These are phyloP conservation scores for Phrynocephalus guinanensis DNA, from an alignment of 2,797 vertebrate species.

Conservation along the genomic window DNA sequence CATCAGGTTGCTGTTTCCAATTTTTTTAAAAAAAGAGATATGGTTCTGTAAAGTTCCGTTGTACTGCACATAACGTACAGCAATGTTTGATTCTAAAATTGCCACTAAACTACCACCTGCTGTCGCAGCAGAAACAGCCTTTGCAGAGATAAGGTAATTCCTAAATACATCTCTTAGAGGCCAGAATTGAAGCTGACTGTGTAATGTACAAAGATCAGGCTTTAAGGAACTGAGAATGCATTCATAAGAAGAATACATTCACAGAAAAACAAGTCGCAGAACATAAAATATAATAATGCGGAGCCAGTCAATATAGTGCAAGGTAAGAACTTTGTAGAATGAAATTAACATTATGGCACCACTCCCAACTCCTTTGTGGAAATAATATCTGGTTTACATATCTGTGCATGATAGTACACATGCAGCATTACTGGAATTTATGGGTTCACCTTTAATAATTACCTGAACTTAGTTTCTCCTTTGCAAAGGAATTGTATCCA, in stretches of 20 bases:
- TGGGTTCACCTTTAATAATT: too few relatives aligned
- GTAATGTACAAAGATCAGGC: slow-evolving; percentile 24
- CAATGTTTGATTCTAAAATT: slow-evolving; percentile 55
- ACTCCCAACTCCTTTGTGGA: neutral
- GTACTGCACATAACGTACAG: slow-evolving; percentile 40
- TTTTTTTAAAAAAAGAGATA: slow-evolving; percentile 8
- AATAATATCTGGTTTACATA: neutral
- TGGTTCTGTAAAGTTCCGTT: slow-evolving; percentile 36
- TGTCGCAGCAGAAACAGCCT: slow-evolving; percentile 52
- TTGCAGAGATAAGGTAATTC: slow-evolving; percentile 37
- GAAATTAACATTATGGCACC: neutral
- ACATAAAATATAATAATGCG: slow-evolving; percentile 43
- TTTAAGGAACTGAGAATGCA: neutral
- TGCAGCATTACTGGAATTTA: too few relatives aligned
- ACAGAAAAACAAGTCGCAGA: slow-evolving; percentile 13
- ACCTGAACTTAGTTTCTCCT: too few relatives aligned
- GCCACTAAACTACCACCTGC: slow-evolving; percentile 40
- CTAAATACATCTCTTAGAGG: slow-evolving; percentile 48
- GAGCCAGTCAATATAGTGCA: neutral
- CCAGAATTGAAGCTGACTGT: slow-evolving; percentile 36
- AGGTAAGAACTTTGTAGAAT: slow-evolving; percentile 11
- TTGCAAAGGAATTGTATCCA: too few relatives aligned
- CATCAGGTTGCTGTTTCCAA: neutral
- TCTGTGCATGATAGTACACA: neutral
- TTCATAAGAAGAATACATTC: slow-evolving; percentile 34